Percentiles rank a stretch among this genome's conserved stretches.
These are phyloP conservation scores for Teleogryllus oceanicus DNA, from an alignment of 2,888 invertebrate species.

Conservation along the genomic window DNA sequence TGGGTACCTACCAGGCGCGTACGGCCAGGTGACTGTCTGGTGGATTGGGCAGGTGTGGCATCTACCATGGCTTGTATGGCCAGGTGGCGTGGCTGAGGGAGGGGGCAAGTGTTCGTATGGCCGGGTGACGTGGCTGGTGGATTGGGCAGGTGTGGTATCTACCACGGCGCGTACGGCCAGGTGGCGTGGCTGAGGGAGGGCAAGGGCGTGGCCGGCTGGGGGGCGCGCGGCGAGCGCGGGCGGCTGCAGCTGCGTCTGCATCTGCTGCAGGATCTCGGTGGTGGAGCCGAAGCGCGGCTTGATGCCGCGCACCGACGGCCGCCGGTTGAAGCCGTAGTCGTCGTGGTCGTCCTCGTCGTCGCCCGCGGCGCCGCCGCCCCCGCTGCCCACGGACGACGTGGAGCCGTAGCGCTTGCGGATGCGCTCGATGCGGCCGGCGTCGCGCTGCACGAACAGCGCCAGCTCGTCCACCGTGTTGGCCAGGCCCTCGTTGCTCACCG, in stretches of 20 bases:
- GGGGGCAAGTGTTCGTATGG: too few species aligned
- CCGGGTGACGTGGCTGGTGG: not conserved
- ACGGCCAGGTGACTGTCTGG: too few species aligned
- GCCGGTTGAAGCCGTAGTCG: conserved; percentile 82
- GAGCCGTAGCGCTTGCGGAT: conserved; percentile 66
- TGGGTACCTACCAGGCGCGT: too few species aligned
- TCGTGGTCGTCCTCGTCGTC: conserved; percentile 75
- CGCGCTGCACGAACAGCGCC: conserved; percentile 79
- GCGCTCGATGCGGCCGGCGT: conserved; percentile 76
- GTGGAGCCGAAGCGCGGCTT: conserved; percentile 80
- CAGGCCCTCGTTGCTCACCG: conserved; percentile 35
- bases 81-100: too few species aligned
- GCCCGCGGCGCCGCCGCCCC: conserved; percentile 47
- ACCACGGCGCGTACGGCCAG: not conserved
- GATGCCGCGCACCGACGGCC: conserved; percentile 86
- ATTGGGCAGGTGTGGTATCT: not conserved
- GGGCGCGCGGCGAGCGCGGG: conserved; percentile 37
- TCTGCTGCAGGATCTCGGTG: conserved; percentile 75
- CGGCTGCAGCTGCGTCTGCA: conserved; percentile 63
- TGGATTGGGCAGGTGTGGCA: too few species aligned
- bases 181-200: conserved; percentile 43
- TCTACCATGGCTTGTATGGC: too few species aligned
- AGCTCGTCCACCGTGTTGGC: conserved; percentile 60
- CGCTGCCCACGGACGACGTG: not conserved
- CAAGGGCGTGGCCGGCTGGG: conserved; percentile 56